Conservation (phyloP, 2,797 vertebrate species). For the Pempheris klunzingeri region DNA sequence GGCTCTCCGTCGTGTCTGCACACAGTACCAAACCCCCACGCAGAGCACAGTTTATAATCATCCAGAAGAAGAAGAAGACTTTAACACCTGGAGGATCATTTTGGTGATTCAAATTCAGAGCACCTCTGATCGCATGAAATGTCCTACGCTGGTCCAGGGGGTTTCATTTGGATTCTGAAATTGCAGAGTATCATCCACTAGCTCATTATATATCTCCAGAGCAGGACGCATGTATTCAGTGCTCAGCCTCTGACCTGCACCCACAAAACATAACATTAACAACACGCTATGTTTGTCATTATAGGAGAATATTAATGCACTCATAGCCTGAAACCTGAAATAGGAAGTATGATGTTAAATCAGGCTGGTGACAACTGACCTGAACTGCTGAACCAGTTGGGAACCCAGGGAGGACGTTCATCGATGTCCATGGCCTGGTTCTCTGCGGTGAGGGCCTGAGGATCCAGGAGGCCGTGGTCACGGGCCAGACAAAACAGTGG, state of each 20-base stretch:
- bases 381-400: constrained; percentile 85
- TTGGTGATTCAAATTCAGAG: no score
- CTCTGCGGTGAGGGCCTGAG: constrained; percentile 86
- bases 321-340: neutral
- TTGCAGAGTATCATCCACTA: constrained; percentile 83
- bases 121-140: constrained; percentile 86
- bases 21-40: no score
- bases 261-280: no score
- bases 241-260: constrained; percentile 80
- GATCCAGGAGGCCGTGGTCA: constrained; percentile 86
- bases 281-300: neutral
- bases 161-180: constrained; percentile 60
- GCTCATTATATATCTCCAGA: constrained; percentile 76
- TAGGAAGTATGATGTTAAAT: neutral
- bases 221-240: constrained; percentile 70
- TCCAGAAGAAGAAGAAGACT: no score
- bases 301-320: neutral
- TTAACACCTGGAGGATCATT: neutral
- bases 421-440: constrained; percentile 87
- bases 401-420: constrained; percentile 81
- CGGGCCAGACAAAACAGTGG: constrained; percentile 92
- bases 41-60: neutral
- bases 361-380: constrained; percentile 77
- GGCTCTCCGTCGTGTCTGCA: constrained; percentile 60
- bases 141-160: constrained; percentile 86